Evolutionary conservation across 2,797 vertebrate species (phyloP).

Genomic region (Eutrigla gurnardus): DNA sequence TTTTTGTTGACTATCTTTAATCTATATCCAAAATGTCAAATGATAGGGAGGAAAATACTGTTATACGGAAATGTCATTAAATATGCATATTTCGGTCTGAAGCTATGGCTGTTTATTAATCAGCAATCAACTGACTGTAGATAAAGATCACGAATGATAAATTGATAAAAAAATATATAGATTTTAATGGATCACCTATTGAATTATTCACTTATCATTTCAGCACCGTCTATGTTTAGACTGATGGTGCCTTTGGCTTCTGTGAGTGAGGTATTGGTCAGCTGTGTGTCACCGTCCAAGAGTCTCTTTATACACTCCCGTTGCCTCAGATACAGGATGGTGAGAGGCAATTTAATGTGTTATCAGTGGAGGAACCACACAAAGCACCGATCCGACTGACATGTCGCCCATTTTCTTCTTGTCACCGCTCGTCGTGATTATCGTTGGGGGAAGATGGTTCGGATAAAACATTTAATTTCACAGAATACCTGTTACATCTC

Average conservation of each 20-base stretch:
- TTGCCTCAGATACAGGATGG: slow-evolving; percentile 70
- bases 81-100: not conserved
- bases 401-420: slow-evolving; percentile 43
- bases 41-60: not conserved
- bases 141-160: not conserved
- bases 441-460: slow-evolving; percentile 1
- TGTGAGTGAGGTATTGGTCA: slow-evolving; percentile 42
- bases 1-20: too few relatives aligned
- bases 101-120: slow-evolving; percentile 1
- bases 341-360: slow-evolving; percentile 69
- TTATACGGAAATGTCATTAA: not conserved
- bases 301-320: slow-evolving; percentile 56
- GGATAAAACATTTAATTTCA: not conserved
- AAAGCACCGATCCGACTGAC: slow-evolving; percentile 12
- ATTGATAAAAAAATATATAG: not conserved
- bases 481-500: not conserved
- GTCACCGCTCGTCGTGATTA: slow-evolving; percentile 29
- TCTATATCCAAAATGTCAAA: not conserved
- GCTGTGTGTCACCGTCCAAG: slow-evolving; percentile 34
- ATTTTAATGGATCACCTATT: not conserved
- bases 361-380: slow-evolving; percentile 40
- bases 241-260: slow-evolving; percentile 7
- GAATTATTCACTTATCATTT: slow-evolving; percentile 8
- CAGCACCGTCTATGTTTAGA: not conserved
- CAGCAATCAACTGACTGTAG: not conserved